phyloP scores from a whole-genome alignment of 2,888 invertebrate genomes.

The Adela reaumurella region DNA sequence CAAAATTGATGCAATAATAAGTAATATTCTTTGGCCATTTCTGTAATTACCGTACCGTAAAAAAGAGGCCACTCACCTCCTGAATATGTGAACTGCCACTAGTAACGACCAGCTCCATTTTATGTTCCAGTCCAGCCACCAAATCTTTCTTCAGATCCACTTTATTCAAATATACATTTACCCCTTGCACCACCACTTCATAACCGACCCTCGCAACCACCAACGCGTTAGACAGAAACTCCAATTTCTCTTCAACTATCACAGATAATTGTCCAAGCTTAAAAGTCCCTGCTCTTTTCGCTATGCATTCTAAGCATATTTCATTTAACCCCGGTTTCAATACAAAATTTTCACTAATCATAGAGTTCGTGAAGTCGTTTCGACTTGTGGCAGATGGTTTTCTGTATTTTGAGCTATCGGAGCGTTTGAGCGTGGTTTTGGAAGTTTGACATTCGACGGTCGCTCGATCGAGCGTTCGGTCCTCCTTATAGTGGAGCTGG shows the following conservation, averaged over 20 bases:
- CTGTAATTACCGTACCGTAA: no score
- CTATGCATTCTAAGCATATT: slow-evolving; percentile 56
- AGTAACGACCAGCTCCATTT: slow-evolving; percentile 68
- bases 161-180: slow-evolving; percentile 46
- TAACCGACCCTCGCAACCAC: slow-evolving; percentile 50
- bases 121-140: slow-evolving; percentile 77
- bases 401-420: slow-evolving; percentile 67
- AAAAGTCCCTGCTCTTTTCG: slow-evolving; percentile 66
- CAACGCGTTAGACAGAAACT: slow-evolving; percentile 66
- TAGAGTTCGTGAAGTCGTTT: slow-evolving; percentile 61
- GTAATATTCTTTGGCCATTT: no score
- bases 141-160: slow-evolving; percentile 63
- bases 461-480: slow-evolving; percentile 72
- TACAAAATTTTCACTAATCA: slow-evolving; percentile 45
- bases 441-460: slow-evolving; percentile 68
- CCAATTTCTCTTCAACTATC: slow-evolving; percentile 61
- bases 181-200: slow-evolving; percentile 53
- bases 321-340: slow-evolving; percentile 65
- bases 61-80: slow-evolving; percentile 61
- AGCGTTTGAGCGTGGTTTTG: slow-evolving; percentile 62
- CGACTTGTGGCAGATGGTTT: slow-evolving; percentile 64
- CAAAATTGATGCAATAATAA: no score
- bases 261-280: slow-evolving; percentile 68
- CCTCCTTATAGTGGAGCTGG: slow-evolving; percentile 76
- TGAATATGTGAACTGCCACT: slow-evolving; percentile 76